A percentile compares a stretch with the other conserved stretches of the same genome.
These are phyloP conservation scores for Polydrusus pterygomalis DNA, from an alignment of 2,888 invertebrate species.

Conservation along the genomic window DNA sequence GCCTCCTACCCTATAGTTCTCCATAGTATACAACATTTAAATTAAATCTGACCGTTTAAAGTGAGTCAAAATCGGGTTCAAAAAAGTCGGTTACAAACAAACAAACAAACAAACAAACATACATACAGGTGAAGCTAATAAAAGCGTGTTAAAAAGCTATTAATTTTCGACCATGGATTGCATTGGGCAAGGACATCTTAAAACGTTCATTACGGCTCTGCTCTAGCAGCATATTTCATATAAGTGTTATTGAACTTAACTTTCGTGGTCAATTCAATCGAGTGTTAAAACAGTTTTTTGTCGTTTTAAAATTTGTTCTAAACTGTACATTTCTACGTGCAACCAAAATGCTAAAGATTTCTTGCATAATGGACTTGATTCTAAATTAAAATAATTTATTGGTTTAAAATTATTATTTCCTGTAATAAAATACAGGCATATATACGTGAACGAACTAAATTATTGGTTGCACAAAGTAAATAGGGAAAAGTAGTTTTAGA, in stretches of 20 bases:
- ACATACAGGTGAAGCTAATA: too few relatives aligned
- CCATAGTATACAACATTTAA: too few relatives aligned
- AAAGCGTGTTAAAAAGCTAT: too few relatives aligned
- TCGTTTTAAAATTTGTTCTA: slow-evolving; percentile 19
- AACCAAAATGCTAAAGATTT: slow-evolving; percentile 13
- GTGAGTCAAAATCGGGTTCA: too few relatives aligned
- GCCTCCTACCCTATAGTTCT: too few relatives aligned
- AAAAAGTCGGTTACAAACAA: too few relatives aligned
- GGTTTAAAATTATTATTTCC: background rate
- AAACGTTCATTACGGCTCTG: too few relatives aligned
- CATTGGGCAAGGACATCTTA: too few relatives aligned
- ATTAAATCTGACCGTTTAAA: too few relatives aligned
- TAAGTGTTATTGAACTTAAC: slow-evolving; percentile 43
- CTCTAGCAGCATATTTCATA: background rate
- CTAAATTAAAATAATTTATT: slow-evolving; percentile 1
- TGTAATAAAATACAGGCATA: background rate
- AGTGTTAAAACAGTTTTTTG: slow-evolving; percentile 32
- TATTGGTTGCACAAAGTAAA: background rate
- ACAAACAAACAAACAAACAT: too few relatives aligned
- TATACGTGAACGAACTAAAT: slow-evolving; percentile 3
- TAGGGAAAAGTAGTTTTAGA: background rate
- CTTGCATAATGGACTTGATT: slow-evolving; percentile 5
- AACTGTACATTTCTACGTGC: slow-evolving; percentile 41
- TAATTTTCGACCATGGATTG: too few relatives aligned
- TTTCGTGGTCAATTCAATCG: slow-evolving; percentile 39